Evolutionary conservation across 2,113 vertebrate species (phyloP).

Genomic region (Cygnus atratus): DNA sequence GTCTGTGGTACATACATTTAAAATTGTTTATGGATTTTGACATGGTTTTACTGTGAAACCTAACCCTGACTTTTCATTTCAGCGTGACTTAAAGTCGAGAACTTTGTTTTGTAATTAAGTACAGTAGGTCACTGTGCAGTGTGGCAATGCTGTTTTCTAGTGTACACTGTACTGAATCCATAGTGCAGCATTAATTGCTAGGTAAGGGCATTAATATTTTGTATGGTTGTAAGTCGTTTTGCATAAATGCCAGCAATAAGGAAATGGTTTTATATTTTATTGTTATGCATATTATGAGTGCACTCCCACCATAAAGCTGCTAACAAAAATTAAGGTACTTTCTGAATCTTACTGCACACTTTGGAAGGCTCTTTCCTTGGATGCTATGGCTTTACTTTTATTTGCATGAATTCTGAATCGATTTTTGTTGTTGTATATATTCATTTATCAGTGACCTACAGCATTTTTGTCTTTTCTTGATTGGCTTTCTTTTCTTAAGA

Average conservation of each 20-base stretch:
- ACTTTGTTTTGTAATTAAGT: constrained; percentile 55
- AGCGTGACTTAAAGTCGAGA: background rate
- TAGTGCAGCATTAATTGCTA: constrained; percentile 44
- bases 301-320: constrained; percentile 63
- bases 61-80: constrained; percentile 13
- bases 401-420: background rate
- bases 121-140: background rate
- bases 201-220: constrained; percentile 60
- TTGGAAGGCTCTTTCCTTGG: constrained; percentile 17
- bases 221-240: constrained; percentile 62
- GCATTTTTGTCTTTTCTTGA: background rate
- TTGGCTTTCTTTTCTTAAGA: background rate
- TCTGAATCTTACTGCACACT: constrained; percentile 61
- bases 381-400: background rate
- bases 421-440: background rate
- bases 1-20: background rate
- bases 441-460: background rate
- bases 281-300: constrained; percentile 67
- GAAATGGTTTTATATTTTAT: constrained; percentile 65
- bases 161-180: background rate
- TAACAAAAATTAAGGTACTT: constrained; percentile 73
- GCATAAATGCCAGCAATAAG: constrained; percentile 67
- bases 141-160: background rate
- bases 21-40: constrained; percentile 30
- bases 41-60: background rate